Percentiles rank a stretch among this genome's conserved stretches.
phyloP scores from a whole-genome alignment of 2,888 invertebrate genomes.

The Nomada fabriciana region DNA sequence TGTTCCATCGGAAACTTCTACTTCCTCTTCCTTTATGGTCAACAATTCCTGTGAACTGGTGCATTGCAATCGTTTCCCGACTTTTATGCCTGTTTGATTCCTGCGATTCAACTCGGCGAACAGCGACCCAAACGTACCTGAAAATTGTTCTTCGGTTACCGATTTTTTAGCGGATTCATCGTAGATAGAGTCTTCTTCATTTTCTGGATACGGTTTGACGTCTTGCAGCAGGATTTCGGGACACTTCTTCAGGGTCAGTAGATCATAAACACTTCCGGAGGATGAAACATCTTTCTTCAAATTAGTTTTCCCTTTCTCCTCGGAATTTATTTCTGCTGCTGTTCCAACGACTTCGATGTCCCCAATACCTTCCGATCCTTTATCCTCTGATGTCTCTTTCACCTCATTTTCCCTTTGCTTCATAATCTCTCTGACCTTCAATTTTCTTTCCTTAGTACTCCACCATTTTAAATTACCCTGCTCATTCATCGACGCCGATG shows the following conservation, averaged over 20 bases:
- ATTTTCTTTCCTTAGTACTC: conserved; percentile 55
- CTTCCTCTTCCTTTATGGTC: conserved; percentile 25
- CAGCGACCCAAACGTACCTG: conserved; percentile 16
- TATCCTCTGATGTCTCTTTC: not conserved
- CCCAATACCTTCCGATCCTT: not conserved
- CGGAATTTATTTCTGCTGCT: not conserved
- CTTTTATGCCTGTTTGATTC: not conserved
- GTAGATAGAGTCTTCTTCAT: not conserved
- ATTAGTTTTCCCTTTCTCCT: not conserved
- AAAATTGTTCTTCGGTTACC: not conserved
- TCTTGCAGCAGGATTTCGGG: conserved; percentile 25
- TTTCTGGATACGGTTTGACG: not conserved
- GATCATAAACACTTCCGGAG: conserved; percentile 37
- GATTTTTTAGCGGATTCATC: not conserved
- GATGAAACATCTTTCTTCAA: not conserved
- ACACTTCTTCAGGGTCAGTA: conserved; percentile 48
- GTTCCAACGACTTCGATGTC: not conserved
- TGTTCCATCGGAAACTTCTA: conserved; percentile 23
- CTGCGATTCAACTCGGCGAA: conserved; percentile 30
- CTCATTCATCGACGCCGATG: not conserved
- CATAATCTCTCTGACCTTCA: conserved; percentile 46
- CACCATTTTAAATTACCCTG: conserved; percentile 51
- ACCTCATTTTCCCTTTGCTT: conserved; percentile 36
- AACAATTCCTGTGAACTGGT: conserved; percentile 31
- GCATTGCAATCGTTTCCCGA: not conserved